Evolutionary conservation across 2,797 vertebrate genomes (phyloP).

Genomic region (Channallabes apus): DNA sequence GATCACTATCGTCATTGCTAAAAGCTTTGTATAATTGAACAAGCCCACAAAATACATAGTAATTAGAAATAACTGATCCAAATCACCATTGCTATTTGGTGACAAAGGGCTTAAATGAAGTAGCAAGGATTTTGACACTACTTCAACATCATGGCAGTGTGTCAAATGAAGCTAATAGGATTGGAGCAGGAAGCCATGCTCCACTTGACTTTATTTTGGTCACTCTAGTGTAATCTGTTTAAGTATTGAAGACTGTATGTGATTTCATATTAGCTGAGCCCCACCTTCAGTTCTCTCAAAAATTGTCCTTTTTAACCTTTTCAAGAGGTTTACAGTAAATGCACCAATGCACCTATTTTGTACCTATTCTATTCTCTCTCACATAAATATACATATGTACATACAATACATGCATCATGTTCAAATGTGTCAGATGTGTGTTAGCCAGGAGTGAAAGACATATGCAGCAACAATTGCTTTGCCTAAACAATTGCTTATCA

Average conservation of each 20-base stretch:
- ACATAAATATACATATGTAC: no score
- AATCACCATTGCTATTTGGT: slow-evolving; percentile 45
- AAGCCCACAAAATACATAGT: slow-evolving; percentile 45
- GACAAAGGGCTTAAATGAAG: slow-evolving; percentile 49
- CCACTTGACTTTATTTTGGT: slow-evolving; percentile 33
- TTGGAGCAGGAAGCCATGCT: slow-evolving; percentile 13
- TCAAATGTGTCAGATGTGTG: no score
- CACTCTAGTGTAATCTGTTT: slow-evolving; percentile 20
- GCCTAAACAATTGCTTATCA: no score
- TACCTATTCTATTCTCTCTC: no score
- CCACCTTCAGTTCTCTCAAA: slow-evolving; percentile 78
- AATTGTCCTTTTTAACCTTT: slow-evolving; percentile 69
- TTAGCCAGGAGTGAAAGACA: no score
- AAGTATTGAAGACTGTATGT: slow-evolving; percentile 16
- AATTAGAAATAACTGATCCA: slow-evolving; percentile 55
- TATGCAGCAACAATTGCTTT: no score
- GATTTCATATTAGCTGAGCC: slow-evolving; percentile 35
- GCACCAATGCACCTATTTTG: neutral
- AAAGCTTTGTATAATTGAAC: slow-evolving; percentile 59
- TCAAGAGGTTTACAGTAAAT: slow-evolving; percentile 50
- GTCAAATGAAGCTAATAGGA: slow-evolving; percentile 23
- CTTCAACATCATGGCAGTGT: slow-evolving; percentile 14
- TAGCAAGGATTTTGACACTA: slow-evolving; percentile 38
- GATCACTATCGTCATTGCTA: slow-evolving; percentile 48
- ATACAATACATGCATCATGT: no score